Conservation (phyloP, 2,797 vertebrate genomes). For the Tarsius wallacei region DNA sequence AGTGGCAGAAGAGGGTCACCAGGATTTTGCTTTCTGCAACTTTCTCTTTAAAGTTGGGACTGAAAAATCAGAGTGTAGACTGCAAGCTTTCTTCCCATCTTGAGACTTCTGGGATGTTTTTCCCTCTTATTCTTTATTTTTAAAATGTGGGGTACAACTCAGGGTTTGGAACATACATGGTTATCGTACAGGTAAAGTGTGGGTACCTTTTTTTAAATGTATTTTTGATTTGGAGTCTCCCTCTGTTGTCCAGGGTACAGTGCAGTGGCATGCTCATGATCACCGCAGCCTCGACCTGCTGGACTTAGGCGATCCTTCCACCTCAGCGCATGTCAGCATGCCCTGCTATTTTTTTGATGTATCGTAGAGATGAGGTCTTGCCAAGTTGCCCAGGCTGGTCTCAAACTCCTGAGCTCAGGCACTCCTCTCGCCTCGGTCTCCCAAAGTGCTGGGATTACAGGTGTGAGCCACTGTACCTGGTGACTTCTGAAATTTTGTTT, state of each 20-base stretch:
- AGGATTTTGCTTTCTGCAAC: slow-evolving; percentile 24
- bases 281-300: neutral
- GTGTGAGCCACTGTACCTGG: neutral
- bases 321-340: neutral
- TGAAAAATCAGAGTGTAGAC: neutral
- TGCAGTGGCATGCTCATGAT: neutral
- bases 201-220: no score
- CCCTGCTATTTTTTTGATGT: no score
- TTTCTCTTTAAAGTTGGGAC: neutral
- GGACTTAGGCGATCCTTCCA: neutral
- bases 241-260: neutral
- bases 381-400: neutral
- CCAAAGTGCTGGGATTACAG: neutral
- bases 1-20: neutral
- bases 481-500: neutral
- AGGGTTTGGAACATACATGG: no score
- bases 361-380: neutral
- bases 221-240: neutral
- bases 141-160: neutral
- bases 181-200: no score
- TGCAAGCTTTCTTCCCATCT: neutral
- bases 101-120: neutral
- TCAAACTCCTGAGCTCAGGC: neutral
- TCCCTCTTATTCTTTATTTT: neutral
- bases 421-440: neutral